These are phyloP conservation scores for Moxostoma hubbsi DNA, from an alignment of 2,797 vertebrate species.

Conservation along the genomic window DNA sequence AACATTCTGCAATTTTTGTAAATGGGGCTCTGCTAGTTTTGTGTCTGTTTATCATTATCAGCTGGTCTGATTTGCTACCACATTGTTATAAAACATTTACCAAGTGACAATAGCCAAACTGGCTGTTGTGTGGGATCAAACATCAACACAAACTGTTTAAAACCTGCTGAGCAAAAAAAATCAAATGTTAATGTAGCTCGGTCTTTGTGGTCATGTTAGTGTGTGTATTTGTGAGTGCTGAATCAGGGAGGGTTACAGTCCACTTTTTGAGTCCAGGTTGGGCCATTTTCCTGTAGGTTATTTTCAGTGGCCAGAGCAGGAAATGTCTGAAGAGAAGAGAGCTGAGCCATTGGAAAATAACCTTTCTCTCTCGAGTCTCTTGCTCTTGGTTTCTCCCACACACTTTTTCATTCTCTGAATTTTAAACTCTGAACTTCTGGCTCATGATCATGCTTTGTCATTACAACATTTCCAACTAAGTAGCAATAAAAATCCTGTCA, in stretches of 20 bases:
- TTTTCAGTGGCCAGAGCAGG: slow-evolving; percentile 88
- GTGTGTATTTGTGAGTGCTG: background rate
- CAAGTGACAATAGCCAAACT: background rate
- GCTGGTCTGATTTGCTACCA: background rate
- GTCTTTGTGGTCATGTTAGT: slow-evolving; percentile 9
- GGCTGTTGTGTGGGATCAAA: background rate
- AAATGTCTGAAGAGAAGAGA: slow-evolving; percentile 82
- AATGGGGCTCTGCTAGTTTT: background rate
- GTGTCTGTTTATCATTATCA: background rate
- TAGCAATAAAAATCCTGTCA: slow-evolving; percentile 4
- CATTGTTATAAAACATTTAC: background rate
- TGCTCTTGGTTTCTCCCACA: slow-evolving; percentile 2
- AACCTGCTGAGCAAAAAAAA: background rate
- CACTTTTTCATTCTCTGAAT: slow-evolving; percentile 27
- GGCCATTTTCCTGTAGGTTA: slow-evolving; percentile 91
- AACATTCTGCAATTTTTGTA: background rate
- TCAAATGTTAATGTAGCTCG: background rate
- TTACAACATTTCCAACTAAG: slow-evolving; percentile 15
- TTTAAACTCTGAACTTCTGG: slow-evolving; percentile 16
- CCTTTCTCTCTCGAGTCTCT: slow-evolving; percentile 37
- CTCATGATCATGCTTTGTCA: slow-evolving; percentile 22
- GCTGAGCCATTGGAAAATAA: slow-evolving; percentile 64
- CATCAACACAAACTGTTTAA: background rate
- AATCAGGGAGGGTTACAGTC: slow-evolving; percentile 53
- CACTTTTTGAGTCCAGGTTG: slow-evolving; percentile 76